Evolutionary conservation across 2,888 invertebrate species (phyloP).

Genomic region (Nemotelus pantherinus): DNA sequence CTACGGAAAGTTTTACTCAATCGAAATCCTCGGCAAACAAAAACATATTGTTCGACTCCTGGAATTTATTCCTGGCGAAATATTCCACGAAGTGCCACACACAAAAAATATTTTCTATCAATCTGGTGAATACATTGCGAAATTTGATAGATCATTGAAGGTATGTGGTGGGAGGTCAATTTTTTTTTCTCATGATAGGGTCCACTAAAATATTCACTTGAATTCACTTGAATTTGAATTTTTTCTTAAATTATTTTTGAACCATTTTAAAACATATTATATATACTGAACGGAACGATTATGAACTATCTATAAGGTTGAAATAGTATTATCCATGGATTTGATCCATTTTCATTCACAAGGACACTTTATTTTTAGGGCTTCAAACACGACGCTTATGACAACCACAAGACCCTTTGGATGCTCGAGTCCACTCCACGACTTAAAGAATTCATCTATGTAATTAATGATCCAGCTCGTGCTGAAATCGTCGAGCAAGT

Average conservation of each 20-base stretch:
- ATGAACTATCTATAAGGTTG: too few species aligned
- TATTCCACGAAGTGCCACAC: conserved; percentile 72
- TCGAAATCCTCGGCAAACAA: conserved; percentile 65
- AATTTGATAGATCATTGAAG: conserved; percentile 74
- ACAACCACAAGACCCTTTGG: conserved; percentile 77
- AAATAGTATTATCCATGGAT: too few species aligned
- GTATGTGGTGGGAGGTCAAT: conserved; percentile 62
- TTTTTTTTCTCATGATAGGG: background rate
- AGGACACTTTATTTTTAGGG: conserved; percentile 64
- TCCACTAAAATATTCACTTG: conserved; percentile 3
- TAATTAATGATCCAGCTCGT: conserved; percentile 72
- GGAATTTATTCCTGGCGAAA: conserved; percentile 78
- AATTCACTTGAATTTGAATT: conserved; percentile 16
- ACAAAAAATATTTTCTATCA: conserved; percentile 74
- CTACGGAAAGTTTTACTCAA: conserved; percentile 71
- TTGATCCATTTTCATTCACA: too few species aligned
- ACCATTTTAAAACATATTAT: too few species aligned
- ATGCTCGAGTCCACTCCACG: conserved; percentile 76
- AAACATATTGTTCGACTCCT: conserved; percentile 79
- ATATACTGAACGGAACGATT: too few species aligned
- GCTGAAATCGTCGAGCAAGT: conserved; percentile 71
- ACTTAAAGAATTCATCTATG: conserved; percentile 75
- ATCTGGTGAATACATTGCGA: conserved; percentile 77
- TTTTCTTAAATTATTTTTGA: background rate
- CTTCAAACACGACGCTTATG: conserved; percentile 78